These are phyloP conservation scores for Eupithecia dodoneata DNA, from an alignment of 2,888 invertebrate species.

Conservation along the genomic window DNA sequence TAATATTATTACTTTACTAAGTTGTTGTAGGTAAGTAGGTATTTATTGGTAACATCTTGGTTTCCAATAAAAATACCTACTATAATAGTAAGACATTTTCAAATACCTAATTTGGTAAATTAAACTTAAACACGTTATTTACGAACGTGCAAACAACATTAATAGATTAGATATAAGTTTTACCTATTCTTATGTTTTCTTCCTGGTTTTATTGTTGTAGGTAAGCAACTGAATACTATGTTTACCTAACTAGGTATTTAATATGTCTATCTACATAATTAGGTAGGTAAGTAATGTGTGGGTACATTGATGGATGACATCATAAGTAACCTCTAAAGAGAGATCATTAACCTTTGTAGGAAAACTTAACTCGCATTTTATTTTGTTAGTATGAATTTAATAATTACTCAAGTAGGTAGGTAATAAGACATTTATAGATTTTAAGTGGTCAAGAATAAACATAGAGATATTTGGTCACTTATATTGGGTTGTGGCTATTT, in stretches of 20 bases:
- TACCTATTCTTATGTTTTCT: not conserved
- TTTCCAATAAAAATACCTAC: not conserved
- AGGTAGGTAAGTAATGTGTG: not conserved
- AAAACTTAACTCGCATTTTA: slow-evolving; percentile 42
- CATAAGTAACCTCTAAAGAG: slow-evolving; percentile 49
- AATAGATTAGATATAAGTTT: not conserved
- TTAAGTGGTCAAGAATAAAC: not conserved
- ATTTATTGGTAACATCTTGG: not conserved
- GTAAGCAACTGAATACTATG: not conserved
- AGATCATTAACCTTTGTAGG: slow-evolving; percentile 57
- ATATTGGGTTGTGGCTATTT: not conserved
- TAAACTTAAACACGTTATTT: not conserved
- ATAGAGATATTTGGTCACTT: not conserved
- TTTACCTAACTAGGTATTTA: not conserved
- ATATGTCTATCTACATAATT: not conserved
- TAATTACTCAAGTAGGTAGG: not conserved
- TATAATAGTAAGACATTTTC: not conserved
- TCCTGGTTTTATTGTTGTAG: not conserved
- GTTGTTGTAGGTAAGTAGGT: not conserved
- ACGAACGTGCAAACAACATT: not conserved
- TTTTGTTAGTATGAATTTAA: slow-evolving; percentile 9
- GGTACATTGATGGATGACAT: slow-evolving; percentile 47
- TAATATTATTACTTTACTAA: not conserved
- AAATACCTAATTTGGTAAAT: not conserved
- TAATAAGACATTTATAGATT: slow-evolving; percentile 9